Evolutionary conservation across 1,140 invertebrate genomes (phyloP).

Genomic region (Phymastichus coffea): DNA sequence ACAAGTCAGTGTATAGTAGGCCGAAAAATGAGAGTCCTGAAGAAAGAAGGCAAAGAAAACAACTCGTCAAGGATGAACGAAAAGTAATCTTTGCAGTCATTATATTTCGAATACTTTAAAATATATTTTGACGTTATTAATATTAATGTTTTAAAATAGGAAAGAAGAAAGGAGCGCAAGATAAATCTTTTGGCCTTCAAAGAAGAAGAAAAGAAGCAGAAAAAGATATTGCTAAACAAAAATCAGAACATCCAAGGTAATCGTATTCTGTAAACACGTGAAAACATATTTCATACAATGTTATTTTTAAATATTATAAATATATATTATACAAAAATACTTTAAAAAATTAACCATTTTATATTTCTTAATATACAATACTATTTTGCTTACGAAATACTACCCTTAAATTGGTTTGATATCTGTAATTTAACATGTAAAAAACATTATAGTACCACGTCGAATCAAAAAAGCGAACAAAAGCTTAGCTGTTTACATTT

Average conservation of each 20-base stretch:
- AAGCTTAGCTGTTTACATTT: too few species aligned
- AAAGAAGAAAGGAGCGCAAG: slow-evolving; percentile 85
- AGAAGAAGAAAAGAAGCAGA: slow-evolving; percentile 80
- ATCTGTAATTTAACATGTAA: too few species aligned
- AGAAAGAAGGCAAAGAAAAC: slow-evolving; percentile 79
- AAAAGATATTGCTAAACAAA: slow-evolving; percentile 76
- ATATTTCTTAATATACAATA: too few species aligned
- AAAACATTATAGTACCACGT: too few species aligned
- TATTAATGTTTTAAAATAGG: slow-evolving; percentile 51
- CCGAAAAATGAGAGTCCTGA: slow-evolving; percentile 81
- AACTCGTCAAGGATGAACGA: slow-evolving; percentile 79
- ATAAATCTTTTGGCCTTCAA: slow-evolving; percentile 83
- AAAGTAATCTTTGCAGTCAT: slow-evolving; percentile 60
- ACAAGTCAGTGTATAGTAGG: slow-evolving; percentile 70
- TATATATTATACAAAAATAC: too few species aligned
- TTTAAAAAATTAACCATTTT: too few species aligned
- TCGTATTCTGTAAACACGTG: slow-evolving; percentile 60
- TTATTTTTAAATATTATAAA: too few species aligned
- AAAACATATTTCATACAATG: background rate
- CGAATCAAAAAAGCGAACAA: too few species aligned
- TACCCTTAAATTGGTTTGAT: too few species aligned
- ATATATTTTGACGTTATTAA: slow-evolving; percentile 14
- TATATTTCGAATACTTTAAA: slow-evolving; percentile 9
- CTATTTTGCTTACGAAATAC: too few species aligned
- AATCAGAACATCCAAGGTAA: slow-evolving; percentile 72